These are phyloP conservation scores for Plemyria rubiginata DNA, from an alignment of 2,888 invertebrate species.

Conservation along the genomic window DNA sequence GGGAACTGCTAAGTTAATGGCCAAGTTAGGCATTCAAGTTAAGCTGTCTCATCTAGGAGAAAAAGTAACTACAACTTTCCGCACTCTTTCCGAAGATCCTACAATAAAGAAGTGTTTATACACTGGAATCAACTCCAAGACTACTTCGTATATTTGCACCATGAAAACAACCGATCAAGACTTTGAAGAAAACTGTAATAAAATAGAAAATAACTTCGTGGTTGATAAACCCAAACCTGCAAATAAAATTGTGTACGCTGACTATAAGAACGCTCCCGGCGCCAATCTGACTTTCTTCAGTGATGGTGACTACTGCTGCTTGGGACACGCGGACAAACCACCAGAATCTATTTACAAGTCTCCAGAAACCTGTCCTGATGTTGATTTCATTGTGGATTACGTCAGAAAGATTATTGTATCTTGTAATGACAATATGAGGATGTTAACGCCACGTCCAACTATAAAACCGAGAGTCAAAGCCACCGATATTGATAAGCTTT, in stretches of 20 bases:
- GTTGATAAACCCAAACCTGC: constrained; percentile 56
- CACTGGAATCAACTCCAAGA: constrained; percentile 75
- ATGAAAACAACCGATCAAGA: constrained; percentile 74
- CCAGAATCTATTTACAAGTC: constrained; percentile 69
- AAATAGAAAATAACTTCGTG: constrained; percentile 61
- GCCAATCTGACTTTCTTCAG: constrained; percentile 70
- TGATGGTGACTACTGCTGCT: constrained; percentile 73
- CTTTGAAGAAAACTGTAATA: constrained; percentile 67
- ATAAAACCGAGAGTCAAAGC: constrained; percentile 73
- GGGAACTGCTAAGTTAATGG: constrained; percentile 71
- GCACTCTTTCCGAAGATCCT: constrained; percentile 76
- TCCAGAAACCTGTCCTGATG: constrained; percentile 72
- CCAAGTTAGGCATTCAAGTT: constrained; percentile 70
- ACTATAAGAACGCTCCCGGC: constrained; percentile 73
- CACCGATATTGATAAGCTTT: constrained; percentile 74
- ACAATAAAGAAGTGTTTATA: constrained; percentile 68
- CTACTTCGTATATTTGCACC: constrained; percentile 75
- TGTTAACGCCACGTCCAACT: constrained; percentile 73
- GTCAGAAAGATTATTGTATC: constrained; percentile 74
- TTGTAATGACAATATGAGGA: constrained; percentile 79
- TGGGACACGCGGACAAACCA: constrained; percentile 70
- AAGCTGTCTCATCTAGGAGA: constrained; percentile 69
- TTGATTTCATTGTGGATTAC: constrained; percentile 73
- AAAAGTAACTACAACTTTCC: constrained; percentile 69
- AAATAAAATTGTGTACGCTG: constrained; percentile 62